Evolutionary conservation across 2,888 invertebrate genomes (phyloP).

Genomic region (Exocentrus adspersus): DNA sequence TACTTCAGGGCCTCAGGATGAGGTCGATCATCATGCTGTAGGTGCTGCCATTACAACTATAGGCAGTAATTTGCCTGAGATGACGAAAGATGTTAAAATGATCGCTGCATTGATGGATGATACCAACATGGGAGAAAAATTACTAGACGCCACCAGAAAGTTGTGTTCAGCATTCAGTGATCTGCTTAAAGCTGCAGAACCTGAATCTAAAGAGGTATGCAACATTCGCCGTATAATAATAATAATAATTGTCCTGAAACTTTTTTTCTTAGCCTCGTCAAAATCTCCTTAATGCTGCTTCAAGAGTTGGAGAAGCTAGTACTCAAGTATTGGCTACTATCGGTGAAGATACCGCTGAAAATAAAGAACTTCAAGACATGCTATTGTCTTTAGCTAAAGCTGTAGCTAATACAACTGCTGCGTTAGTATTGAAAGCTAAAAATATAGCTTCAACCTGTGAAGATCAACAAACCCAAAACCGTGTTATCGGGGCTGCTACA

Average conservation of each 20-base stretch:
- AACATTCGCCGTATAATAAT: neutral
- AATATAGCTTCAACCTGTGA: conserved; percentile 92
- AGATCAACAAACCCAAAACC: conserved; percentile 83
- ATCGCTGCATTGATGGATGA: conserved; percentile 96
- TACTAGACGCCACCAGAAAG: conserved; percentile 91
- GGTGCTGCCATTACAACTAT: conserved; percentile 98
- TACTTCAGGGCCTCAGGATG: conserved; percentile 76
- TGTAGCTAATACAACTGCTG: conserved; percentile 97
- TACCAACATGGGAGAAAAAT: conserved; percentile 80
- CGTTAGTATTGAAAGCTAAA: conserved; percentile 94
- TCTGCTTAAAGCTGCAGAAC: conserved; percentile 94
- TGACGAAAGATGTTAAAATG: conserved; percentile 93
- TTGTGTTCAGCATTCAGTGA: conserved; percentile 95
- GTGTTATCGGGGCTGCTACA: conserved; percentile 95
- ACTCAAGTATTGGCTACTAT: conserved; percentile 93
- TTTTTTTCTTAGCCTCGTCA: conserved; percentile 78
- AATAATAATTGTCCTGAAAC: neutral
- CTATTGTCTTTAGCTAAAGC: conserved; percentile 94
- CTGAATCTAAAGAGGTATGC: conserved; percentile 80
- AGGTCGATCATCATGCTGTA: conserved; percentile 94
- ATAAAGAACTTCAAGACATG: conserved; percentile 87
- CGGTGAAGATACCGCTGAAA: conserved; percentile 88
- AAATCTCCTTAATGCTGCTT: conserved; percentile 93
- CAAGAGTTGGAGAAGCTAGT: conserved; percentile 95
- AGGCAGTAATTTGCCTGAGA: conserved; percentile 94